phyloP scores from a whole-genome alignment of 2,797 vertebrate species.

The Craterocephalus amniculus region DNA sequence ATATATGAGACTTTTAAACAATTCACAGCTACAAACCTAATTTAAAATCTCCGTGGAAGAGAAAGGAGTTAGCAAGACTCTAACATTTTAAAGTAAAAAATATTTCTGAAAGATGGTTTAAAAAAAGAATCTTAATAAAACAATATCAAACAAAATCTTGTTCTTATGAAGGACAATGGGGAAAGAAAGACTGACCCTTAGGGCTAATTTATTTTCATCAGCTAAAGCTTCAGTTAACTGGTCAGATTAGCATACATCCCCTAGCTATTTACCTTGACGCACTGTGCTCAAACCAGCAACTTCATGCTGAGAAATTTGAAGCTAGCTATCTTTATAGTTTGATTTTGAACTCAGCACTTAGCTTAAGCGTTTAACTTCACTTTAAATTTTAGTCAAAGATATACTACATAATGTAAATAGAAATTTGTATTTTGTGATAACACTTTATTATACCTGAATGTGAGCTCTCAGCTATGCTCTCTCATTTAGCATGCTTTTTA shows the following conservation, averaged over 20 bases:
- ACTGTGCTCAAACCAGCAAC: not conserved
- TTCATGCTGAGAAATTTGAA: not conserved
- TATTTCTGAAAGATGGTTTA: not conserved
- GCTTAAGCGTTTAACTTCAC: not conserved
- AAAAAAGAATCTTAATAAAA: no score
- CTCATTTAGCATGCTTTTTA: constrained; percentile 27
- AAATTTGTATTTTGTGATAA: not conserved
- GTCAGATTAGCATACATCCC: not conserved
- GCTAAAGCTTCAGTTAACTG: not conserved
- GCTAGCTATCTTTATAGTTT: not conserved
- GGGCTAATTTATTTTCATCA: not conserved
- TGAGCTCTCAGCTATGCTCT: no score
- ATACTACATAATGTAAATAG: no score
- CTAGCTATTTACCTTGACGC: not conserved
- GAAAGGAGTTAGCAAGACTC: not conserved
- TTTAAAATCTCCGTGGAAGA: not conserved
- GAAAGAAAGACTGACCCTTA: not conserved
- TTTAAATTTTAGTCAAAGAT: no score
- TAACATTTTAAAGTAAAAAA: not conserved
- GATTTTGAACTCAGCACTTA: not conserved
- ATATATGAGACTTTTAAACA: not conserved
- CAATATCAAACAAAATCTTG: not conserved
- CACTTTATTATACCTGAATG: not conserved
- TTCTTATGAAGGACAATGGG: not conserved
- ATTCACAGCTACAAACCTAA: not conserved